phyloP scores from a whole-genome alignment of 2,113 vertebrate species.

The Semnopithecus entellus region DNA sequence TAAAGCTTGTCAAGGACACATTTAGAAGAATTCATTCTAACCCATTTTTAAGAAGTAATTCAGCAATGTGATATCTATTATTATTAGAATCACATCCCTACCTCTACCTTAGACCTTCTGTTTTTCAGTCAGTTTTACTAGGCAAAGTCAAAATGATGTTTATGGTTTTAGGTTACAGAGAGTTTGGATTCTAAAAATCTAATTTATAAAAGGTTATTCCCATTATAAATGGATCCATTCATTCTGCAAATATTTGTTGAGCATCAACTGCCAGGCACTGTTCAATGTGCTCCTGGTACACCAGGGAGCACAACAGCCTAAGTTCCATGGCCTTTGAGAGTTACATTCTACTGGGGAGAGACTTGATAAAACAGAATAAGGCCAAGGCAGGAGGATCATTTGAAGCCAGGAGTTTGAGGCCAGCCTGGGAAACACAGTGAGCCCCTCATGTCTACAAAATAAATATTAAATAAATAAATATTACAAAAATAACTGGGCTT shows the following conservation, averaged over 20 bases:
- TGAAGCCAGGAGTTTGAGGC: no score
- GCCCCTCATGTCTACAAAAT: no score
- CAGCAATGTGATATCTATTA: background rate
- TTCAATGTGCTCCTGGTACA: background rate
- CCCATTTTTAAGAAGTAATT: conserved; percentile 19
- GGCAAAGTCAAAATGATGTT: conserved; percentile 26
- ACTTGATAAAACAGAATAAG: background rate
- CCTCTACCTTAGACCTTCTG: background rate
- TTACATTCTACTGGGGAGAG: background rate
- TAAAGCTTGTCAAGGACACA: background rate
- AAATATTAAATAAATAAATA: no score
- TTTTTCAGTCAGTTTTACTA: conserved; percentile 22
- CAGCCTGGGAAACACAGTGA: no score
- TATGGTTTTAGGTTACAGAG: conserved; percentile 39
- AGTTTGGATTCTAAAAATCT: conserved; percentile 45
- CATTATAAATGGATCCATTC: conserved; percentile 57
- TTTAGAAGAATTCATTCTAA: conserved; percentile 5
- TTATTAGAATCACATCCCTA: background rate
- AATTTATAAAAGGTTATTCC: conserved; percentile 1
- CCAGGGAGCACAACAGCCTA: background rate
- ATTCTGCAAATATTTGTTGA: conserved; percentile 48
- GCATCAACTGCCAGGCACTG: conserved; percentile 6
- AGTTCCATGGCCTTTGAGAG: background rate
- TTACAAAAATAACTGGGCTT: no score
- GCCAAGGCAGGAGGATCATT: no score